Evolutionary conservation across 1,140 invertebrate genomes (phyloP).

Genomic region (Polyergus mexicanus): DNA sequence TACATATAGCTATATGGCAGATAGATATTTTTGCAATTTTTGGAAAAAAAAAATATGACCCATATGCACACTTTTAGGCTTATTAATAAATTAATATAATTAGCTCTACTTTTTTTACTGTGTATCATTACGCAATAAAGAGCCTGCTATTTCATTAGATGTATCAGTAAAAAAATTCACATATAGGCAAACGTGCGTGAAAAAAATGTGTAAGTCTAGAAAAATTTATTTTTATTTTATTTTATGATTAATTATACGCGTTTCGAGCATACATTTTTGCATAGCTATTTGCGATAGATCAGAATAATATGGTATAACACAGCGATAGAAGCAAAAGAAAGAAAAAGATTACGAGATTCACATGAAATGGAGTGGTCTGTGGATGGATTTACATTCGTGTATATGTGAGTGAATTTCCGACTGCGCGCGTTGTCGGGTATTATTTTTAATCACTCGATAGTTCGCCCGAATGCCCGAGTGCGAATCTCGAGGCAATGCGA

Average conservation of each 20-base stretch:
- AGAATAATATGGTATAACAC: background rate
- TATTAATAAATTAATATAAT: background rate
- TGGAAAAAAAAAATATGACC: background rate
- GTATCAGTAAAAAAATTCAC: background rate
- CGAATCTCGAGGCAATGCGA: slow-evolving; percentile 55
- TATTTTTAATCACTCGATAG: slow-evolving; percentile 72
- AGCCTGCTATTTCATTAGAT: background rate
- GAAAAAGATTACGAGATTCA: slow-evolving; percentile 31
- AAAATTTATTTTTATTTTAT: background rate
- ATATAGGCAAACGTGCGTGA: background rate
- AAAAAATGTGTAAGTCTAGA: background rate
- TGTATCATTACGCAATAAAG: background rate
- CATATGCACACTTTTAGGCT: background rate
- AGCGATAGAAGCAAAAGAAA: background rate
- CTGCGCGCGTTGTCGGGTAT: slow-evolving; percentile 51
- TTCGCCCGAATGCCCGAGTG: slow-evolving; percentile 44
- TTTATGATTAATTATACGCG: background rate
- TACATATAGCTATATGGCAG: background rate
- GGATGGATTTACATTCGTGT: slow-evolving; percentile 27
- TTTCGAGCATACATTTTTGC: background rate
- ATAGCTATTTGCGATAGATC: background rate
- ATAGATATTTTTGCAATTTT: background rate
- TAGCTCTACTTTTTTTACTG: background rate
- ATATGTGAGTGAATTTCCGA: slow-evolving; percentile 64
- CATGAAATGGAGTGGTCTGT: slow-evolving; percentile 23